These are phyloP conservation scores for Pyrocoelia pectoralis DNA, from an alignment of 2,888 invertebrate genomes.

Conservation along the genomic window DNA sequence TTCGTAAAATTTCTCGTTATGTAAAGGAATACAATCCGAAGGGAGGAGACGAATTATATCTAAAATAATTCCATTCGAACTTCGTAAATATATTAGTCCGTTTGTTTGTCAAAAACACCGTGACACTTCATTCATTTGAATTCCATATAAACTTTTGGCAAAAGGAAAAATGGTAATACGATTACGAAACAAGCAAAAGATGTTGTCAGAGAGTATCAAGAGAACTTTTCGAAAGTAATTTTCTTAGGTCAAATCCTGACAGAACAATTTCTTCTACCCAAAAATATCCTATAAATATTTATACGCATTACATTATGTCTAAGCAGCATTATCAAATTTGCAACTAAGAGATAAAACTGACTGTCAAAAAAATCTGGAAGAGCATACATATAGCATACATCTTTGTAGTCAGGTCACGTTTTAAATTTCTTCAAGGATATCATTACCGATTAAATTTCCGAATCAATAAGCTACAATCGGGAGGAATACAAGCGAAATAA, in stretches of 20 bases:
- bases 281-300: constrained; percentile 30
- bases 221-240: background rate
- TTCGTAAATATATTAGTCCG: too few relatives aligned
- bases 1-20: too few relatives aligned
- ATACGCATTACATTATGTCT: constrained; percentile 12
- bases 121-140: too few relatives aligned
- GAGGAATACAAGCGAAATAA: constrained; percentile 30
- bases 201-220: background rate
- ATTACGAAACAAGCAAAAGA: background rate
- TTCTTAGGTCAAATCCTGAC: constrained; percentile 16
- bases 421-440: constrained; percentile 33
- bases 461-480: constrained; percentile 28
- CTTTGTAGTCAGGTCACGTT: constrained; percentile 20
- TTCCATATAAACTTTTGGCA: too few relatives aligned
- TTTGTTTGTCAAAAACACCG: too few relatives aligned
- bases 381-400: background rate
- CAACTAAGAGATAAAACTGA: background rate
- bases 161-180: too few relatives aligned
- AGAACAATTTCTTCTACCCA: constrained; percentile 24
- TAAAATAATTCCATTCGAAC: too few relatives aligned
- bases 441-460: constrained; percentile 35
- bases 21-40: too few relatives aligned
- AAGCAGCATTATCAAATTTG: background rate
- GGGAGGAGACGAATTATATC: too few relatives aligned
- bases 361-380: background rate